phyloP scores from a whole-genome alignment of 37 sponge, comb jelly and placozoan species.

The Dysidea cf. avara region DNA sequence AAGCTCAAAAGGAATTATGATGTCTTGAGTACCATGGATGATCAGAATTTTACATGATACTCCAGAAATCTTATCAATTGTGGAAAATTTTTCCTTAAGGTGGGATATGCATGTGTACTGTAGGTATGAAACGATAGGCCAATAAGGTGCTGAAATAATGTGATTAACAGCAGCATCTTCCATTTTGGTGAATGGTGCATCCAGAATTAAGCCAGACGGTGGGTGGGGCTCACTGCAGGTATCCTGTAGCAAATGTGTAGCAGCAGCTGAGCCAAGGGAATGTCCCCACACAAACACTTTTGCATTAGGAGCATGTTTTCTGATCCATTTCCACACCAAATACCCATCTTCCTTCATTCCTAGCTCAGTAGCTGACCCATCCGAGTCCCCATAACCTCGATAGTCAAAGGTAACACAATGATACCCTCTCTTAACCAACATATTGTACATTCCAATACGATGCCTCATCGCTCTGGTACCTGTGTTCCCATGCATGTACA shows the following conservation, averaged over 20 bases:
- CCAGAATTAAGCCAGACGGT: constrained; percentile 63
- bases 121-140: constrained; percentile 50
- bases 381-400: constrained; percentile 82
- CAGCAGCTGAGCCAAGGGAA: constrained; percentile 81
- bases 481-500: constrained; percentile 79
- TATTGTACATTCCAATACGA: constrained; percentile 73
- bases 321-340: constrained; percentile 71
- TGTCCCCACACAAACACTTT: constrained; percentile 86
- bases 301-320: constrained; percentile 35
- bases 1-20: constrained; percentile 60
- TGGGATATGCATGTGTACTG: constrained; percentile 28
- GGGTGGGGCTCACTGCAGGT: not conserved
- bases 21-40: constrained; percentile 58
- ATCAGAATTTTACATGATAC: constrained; percentile 67
- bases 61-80: constrained; percentile 26
- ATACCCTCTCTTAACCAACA: constrained; percentile 42
- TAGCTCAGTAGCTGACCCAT: constrained; percentile 69
- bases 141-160: constrained; percentile 43
- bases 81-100: constrained; percentile 50
- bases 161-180: constrained; percentile 57
- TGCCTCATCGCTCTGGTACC: constrained; percentile 65
- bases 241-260: constrained; percentile 52
- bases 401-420: constrained; percentile 90
- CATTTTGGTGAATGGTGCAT: constrained; percentile 78
- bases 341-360: constrained; percentile 74